These are phyloP conservation scores for Tokudaia tokunoshimensis DNA, from an alignment of 2,797 vertebrate genomes.

Conservation along the genomic window DNA sequence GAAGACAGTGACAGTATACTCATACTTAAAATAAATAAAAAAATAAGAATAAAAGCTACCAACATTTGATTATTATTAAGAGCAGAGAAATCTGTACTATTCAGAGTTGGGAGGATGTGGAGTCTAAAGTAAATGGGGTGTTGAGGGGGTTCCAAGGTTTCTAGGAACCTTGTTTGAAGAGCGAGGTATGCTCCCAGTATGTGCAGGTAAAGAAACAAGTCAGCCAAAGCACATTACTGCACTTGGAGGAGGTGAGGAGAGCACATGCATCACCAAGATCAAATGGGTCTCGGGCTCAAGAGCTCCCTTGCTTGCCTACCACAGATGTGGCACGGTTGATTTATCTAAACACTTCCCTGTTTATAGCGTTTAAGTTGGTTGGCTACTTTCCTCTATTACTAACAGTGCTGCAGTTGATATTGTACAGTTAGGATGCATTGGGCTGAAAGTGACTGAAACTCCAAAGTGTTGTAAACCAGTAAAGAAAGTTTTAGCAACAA, in stretches of 20 bases:
- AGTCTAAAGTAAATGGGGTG: not conserved
- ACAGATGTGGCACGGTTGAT: not conserved
- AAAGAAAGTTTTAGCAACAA: not conserved
- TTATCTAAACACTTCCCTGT: not conserved
- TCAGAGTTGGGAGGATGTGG: not conserved
- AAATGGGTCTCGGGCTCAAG: not conserved
- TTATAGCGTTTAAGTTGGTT: not conserved
- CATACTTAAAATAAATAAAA: too few species aligned
- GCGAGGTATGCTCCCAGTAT: not conserved
- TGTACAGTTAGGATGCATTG: not conserved
- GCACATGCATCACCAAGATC: too few species aligned
- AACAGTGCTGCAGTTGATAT: not conserved
- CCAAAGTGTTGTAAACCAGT: not conserved
- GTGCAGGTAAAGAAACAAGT: not conserved
- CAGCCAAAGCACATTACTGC: not conserved
- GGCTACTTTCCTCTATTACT: not conserved
- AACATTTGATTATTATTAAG: not conserved
- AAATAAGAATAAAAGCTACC: not conserved
- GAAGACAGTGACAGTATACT: too few species aligned
- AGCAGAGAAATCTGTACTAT: not conserved
- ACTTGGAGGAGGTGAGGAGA: not conserved
- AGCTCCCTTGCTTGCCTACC: not conserved
- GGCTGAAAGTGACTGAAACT: not conserved
- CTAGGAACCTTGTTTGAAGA: not conserved
- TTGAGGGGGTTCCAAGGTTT: not conserved